Evolutionary conservation across 2,113 vertebrate genomes (phyloP).

Genomic region (Aspidoscelis tigris): DNA sequence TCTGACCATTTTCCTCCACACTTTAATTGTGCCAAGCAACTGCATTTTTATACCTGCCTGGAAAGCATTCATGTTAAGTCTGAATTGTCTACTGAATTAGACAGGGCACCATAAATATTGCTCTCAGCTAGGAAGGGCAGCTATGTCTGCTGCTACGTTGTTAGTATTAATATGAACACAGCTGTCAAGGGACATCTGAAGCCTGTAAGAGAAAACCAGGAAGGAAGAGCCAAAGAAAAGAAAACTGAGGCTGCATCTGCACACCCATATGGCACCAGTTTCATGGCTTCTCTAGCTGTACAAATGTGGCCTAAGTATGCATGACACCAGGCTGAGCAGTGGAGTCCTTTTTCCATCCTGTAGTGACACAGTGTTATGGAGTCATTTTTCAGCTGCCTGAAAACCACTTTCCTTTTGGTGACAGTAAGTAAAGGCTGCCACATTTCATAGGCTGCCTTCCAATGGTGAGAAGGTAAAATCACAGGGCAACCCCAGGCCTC

Average conservation of each 20-base stretch:
- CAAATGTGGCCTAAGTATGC: too few species aligned
- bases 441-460: too few species aligned
- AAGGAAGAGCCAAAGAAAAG: background rate
- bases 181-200: background rate
- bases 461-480: too few species aligned
- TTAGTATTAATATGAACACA: background rate
- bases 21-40: background rate
- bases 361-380: too few species aligned
- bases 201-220: background rate
- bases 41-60: background rate
- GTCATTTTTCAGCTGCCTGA: too few species aligned
- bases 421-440: too few species aligned
- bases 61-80: background rate
- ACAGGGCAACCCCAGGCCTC: too few species aligned
- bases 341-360: too few species aligned
- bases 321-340: too few species aligned
- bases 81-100: background rate
- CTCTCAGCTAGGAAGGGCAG: conserved; percentile 1
- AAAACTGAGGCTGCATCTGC: background rate
- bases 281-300: too few species aligned
- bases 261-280: too few species aligned
- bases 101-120: background rate
- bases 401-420: too few species aligned
- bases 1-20: background rate
- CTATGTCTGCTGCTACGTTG: background rate